Percentiles rank a stretch among this genome's conserved stretches.
Conservation (phyloP, 2,797 vertebrate genomes). For the Myotis myotis region DNA sequence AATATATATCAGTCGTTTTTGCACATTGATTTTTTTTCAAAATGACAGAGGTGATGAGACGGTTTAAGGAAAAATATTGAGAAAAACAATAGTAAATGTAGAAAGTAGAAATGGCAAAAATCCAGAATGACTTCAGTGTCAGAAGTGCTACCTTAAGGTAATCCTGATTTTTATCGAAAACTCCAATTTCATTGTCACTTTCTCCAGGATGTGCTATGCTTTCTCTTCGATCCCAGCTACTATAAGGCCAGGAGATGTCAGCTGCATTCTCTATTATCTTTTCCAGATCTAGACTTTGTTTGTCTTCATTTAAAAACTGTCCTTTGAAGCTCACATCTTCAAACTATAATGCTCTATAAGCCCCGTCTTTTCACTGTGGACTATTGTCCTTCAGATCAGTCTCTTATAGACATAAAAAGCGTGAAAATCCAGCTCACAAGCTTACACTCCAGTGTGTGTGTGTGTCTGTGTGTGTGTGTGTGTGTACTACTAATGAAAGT, state of each 20-base stretch:
- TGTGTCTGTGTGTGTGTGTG: background rate
- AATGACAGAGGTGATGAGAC: background rate
- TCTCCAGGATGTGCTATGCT: background rate
- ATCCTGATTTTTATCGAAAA: background rate
- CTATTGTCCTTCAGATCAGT: background rate
- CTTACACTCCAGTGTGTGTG: background rate
- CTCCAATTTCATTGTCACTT: background rate
- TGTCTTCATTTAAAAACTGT: constrained; percentile 2
- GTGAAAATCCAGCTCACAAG: background rate
- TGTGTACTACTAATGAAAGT: background rate
- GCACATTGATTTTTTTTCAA: background rate
- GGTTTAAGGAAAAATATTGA: background rate
- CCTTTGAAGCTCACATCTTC: background rate
- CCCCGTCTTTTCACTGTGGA: background rate
- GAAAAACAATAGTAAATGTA: background rate
- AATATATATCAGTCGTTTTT: background rate
- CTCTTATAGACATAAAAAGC: background rate
- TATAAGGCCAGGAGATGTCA: background rate
- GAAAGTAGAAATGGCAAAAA: background rate
- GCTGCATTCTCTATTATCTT: background rate
- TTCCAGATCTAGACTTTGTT: background rate
- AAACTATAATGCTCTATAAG: background rate
- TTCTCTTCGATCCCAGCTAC: background rate
- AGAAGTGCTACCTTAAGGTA: background rate
- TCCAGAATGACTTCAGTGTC: background rate